Evolutionary conservation across 2,113 vertebrate genomes (phyloP).

Genomic region (Gavialis gangeticus): DNA sequence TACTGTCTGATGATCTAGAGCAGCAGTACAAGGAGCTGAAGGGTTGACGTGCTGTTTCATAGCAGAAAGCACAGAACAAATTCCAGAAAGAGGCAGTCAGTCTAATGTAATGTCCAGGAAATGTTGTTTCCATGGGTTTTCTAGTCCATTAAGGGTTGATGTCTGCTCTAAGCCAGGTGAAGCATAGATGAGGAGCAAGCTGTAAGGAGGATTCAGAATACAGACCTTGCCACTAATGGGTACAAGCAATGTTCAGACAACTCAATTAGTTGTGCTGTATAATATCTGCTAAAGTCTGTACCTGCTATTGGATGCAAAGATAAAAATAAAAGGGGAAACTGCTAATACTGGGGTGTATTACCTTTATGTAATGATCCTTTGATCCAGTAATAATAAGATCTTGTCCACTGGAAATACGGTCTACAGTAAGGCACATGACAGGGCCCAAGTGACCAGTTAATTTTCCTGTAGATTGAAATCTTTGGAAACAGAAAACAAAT

Average conservation of each 20-base stretch:
- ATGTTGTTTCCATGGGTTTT: background rate
- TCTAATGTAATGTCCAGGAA: background rate
- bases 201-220: background rate
- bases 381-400: conserved; percentile 98
- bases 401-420: conserved; percentile 88
- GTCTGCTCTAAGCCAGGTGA: background rate
- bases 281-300: background rate
- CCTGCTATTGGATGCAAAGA: background rate
- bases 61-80: background rate
- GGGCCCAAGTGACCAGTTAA: conserved; percentile 93
- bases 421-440: conserved; percentile 95
- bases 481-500: conserved; percentile 65
- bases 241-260: conserved; percentile 52
- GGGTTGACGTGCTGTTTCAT: background rate
- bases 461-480: conserved; percentile 97
- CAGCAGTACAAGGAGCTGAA: background rate
- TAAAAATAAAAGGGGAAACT: background rate
- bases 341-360: conserved; percentile 56
- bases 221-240: background rate
- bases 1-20: background rate
- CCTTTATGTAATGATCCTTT: conserved; percentile 96
- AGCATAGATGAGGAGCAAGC: too few species aligned
- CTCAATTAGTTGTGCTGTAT: conserved; percentile 44
- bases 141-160: background rate
- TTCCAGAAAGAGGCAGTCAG: background rate